Base-by-base conservation (phyloP, 1,140 invertebrate species). In the Schlechtendalia chinensis region DNA sequence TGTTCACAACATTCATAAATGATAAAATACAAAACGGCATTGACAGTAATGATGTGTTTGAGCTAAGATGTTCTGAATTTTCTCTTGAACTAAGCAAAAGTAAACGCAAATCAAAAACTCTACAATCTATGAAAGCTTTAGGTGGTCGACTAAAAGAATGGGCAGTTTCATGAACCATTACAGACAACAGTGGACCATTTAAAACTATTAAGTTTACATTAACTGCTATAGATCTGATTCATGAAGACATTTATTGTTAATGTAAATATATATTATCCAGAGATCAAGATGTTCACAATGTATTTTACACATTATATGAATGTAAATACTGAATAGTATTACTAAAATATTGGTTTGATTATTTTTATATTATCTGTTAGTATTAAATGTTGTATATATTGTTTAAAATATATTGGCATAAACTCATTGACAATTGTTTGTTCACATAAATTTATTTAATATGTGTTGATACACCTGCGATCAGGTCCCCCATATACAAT, bases 1-100 rank as follows among this genome's bases (percentile, higher is more conserved):
- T 94, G 92, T 95, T 94, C 84, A 83, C 85, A 61, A 83, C 84
- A 45, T 88, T 88, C 82, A 84, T 88, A 17, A 81, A 84, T 47
- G 65, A 53, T 19, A 75, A 82, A 65, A 59, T 84, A 14, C 81
- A 83, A 24, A 50, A 50, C 27, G 59, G 45, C 14, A 53, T 71
- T 24, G 81, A 83, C 17, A 71, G 77, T 29, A 83, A 72, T 80
- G 83, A 83, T 83, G 82, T 80, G 5, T 79, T 79, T 50, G 75
- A 79, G 12, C n/a, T 39, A 0, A 12, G 75, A 50, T 79, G 58
- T 79, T 39, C n/a, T 45, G 75, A 79, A 67, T 82, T 56, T 79
- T 32, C 75, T 17, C 16, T 50, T 0, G 75, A 79, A 8, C 75
- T 79, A 3, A 50, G 11, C 45, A 79, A 79, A 79, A 63, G 61